Evolutionary conservation across 2,113 vertebrate species (phyloP), one percentile per base, ranked within the genome.

Genomic region (Malurus alboscapulatus): DNA sequence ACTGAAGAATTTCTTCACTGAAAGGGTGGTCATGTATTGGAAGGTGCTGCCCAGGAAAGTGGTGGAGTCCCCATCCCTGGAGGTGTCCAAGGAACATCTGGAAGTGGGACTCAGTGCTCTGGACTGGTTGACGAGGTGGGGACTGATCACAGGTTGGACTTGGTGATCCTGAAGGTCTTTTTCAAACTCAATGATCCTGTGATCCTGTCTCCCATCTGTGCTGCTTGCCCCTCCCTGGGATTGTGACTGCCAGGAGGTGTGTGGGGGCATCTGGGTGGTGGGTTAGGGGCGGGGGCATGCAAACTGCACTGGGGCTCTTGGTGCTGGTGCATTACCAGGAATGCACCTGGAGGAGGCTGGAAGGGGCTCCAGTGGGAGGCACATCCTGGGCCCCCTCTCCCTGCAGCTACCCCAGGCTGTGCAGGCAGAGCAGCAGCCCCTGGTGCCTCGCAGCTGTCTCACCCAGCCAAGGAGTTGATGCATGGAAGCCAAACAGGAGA

Each of bases 211-310:
- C 36, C 59, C 21, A 20, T 27, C 24, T n/a, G 51, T 71, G 76
- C 61, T 1, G 2, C 26, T 36, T 55, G 40, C 38, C 27, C 38
- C 50, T 53, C n/a, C 44, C 17, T 0, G 0, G 74, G 44, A 58
- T 21, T 6, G 32, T 20, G 3, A 36, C 57, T 74, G 29, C 1
- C 5, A 51, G 73, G 61, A 18, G 47, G 51, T 38, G 25, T 24
- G 62, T 24, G 62, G 61, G 73, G 57, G 19, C 13, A 4, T 18
- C 55, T 48, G 63, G 58, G 34, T 63, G 54, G 18, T 22, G 66
- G 12, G 17, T 8, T 38, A 48, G 44, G 18, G 18, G 34, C 40
- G 55, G 38, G 48, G 36, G 19, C 36, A 38, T 27, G 57, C 48
- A 53, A 40, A 30, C 17, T 51, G 30, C 72, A 12, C 47, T 10